Evolutionary conservation across 2,797 vertebrate species (phyloP), one percentile per base, ranked within the genome.

Genomic region (Pachyuromys duprasi): DNA sequence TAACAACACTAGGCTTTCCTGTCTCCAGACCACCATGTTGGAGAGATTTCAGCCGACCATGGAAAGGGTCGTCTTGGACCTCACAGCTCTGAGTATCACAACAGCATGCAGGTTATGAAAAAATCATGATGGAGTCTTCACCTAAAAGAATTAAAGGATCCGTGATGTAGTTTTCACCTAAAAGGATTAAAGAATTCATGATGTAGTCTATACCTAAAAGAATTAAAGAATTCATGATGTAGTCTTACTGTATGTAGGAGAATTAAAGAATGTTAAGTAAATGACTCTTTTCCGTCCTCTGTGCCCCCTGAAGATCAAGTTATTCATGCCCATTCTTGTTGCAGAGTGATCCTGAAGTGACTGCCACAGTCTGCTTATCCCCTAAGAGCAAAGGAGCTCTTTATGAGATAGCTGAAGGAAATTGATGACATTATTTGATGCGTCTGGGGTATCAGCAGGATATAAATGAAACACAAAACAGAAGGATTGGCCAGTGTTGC

Each of bases 291-390:
- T 33, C 55, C 86, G 94, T 86, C 93, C 83, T 96, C 95, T 93
- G 96, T 95, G 96, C 97, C 98, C 98, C 94, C 92, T 78, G 94
- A 98, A 96, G 94, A 89, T 89, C 24, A 55, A 57, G 49, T 97
- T 98, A 84, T 94, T 97, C 97, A 97, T 95, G 91, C 95, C 39
- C 39, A 80, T 95, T 97, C 97, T 97, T 97, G 93, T 96, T 98
- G 96, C 28, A 97, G 97, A 98, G 96, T 97, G 97, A 97, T 98
- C 97, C 81, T 88, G 97, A 98, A 98, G 90, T 97, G 98, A 86
- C 98, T 74, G 91, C 96, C 42, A 0, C 95, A 97, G 97, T 86
- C 93, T 97, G 97, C 97, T 96, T 98, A 98, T 96, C 98, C 97
- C 98, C 98, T 1, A 13, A 65, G 83, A 98, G 91, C 78, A 93